Conservation (phyloP, 2,797 vertebrate species). For the Channallabes apus region DNA sequence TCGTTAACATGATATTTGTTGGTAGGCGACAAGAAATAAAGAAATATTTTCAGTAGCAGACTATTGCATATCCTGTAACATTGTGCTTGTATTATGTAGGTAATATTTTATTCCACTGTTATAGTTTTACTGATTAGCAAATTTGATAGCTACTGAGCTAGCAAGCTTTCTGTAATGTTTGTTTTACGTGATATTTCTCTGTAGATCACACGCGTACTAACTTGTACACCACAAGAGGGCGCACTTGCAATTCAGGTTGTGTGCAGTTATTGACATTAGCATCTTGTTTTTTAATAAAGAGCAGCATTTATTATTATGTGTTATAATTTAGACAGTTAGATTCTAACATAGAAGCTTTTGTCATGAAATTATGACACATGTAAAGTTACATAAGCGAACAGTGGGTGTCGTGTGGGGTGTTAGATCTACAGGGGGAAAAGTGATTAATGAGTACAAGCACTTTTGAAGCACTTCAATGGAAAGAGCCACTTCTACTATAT, state of each 20-base stretch:
- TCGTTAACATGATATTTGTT: neutral
- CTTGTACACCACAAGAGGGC: no score
- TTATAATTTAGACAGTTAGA: neutral
- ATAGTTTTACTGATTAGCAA: neutral
- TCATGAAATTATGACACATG: neutral
- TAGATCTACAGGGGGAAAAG: constrained; percentile 3
- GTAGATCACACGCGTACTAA: no score
- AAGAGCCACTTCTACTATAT: neutral
- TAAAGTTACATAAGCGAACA: neutral
- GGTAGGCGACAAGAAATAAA: neutral
- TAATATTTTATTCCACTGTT: neutral
- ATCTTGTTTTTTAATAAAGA: no score
- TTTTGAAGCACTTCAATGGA: constrained; percentile 1
- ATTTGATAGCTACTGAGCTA: neutral
- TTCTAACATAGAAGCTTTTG: neutral
- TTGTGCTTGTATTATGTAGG: neutral
- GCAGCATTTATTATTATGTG: no score
- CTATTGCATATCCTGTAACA: neutral
- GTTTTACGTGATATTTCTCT: no score
- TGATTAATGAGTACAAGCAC: constrained; percentile 8
- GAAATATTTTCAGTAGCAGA: no score
- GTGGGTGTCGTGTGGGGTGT: neutral
- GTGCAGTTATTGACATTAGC: no score
- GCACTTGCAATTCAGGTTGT: no score
- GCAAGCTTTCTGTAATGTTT: neutral